Base-by-base conservation (phyloP, 2,797 vertebrate species). In the Notamacropus eugenii region DNA sequence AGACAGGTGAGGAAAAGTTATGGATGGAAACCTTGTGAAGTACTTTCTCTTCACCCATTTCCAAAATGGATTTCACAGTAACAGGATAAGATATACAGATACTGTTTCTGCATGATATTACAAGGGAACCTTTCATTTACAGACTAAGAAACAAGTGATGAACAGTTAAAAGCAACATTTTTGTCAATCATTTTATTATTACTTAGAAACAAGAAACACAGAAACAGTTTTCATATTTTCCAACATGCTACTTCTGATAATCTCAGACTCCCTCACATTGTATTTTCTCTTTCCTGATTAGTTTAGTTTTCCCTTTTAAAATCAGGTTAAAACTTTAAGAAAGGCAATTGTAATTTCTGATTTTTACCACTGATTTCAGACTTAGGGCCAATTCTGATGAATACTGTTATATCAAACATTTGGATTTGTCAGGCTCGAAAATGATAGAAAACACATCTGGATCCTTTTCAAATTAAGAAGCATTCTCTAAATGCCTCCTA, bases 121-220 rank as follows among this genome's bases (percentile, higher is more conserved):
- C 1, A 55, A 82, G 40, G 93, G 40, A 40, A 91, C 82, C 46
- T 1, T 96, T 95, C 94, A 92, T 93, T 96, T 91, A 24, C 55
- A 92, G 90, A 67, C 57, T 31, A n/a, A 74, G 90, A 97, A 82
- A 92, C 31, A 91, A 95, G 31, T 29, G 10, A 97, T 96, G 74
- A 93, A 90, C 4, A 55, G 62, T 67, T 91, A 92, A 82, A 95
- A 96, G 54, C 97, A 74, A 94, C 91, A 94, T 10, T 19, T 24
- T 55, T 94, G 24, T 92, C 94, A 95, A 40, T 97, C 95, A 93
- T 96, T 95, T 82, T 91, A 0, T 62, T 54, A 62, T 14, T 46
- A 22, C 57, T 95, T 96, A 95, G 87, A 96, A 91, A 11, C 55
- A 27, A 94, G 46, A 74, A 74, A 19, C 2, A 31, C 16, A 2